These are phyloP conservation scores for Acropora yongei DNA, from an alignment of 64 coral and sea anemone species.

Conservation along the genomic window DNA sequence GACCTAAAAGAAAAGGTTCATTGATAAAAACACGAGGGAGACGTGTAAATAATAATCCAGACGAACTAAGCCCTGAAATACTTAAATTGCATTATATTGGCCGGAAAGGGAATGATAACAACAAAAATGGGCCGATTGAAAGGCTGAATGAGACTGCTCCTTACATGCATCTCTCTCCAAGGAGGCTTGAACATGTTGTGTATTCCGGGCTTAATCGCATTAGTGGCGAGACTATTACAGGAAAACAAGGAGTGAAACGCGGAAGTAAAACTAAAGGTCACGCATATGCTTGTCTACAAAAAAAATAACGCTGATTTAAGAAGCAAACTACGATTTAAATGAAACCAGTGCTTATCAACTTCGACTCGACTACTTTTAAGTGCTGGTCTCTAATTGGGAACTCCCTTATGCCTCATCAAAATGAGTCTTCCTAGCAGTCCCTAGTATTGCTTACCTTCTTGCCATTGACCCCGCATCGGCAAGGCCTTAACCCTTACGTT, in stretches of 20 bases:
- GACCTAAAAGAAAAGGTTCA: neutral
- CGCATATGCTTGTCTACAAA: neutral
- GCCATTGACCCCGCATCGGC: too few species aligned
- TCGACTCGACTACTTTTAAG: too few species aligned
- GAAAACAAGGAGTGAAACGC: neutral
- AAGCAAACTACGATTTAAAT: neutral
- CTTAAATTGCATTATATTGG: neutral
- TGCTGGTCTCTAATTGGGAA: too few species aligned
- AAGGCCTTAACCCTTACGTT: too few species aligned
- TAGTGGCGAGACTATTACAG: too few species aligned
- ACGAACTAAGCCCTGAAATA: neutral
- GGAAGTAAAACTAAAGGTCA: neutral
- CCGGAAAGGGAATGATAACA: neutral
- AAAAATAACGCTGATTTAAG: neutral
- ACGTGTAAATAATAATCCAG: neutral
- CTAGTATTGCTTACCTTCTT: too few species aligned
- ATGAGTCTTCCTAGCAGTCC: too few species aligned
- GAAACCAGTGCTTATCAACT: too few species aligned
- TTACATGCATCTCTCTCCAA: slow-evolving; percentile 27
- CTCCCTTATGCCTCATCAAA: too few species aligned
- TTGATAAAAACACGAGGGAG: too few species aligned
- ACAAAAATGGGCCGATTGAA: neutral
- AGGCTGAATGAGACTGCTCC: neutral
- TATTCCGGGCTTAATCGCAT: neutral
- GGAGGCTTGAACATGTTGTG: neutral